Conservation (phyloP, 2,888 invertebrate species). For the Dryadula phaetusa region DNA sequence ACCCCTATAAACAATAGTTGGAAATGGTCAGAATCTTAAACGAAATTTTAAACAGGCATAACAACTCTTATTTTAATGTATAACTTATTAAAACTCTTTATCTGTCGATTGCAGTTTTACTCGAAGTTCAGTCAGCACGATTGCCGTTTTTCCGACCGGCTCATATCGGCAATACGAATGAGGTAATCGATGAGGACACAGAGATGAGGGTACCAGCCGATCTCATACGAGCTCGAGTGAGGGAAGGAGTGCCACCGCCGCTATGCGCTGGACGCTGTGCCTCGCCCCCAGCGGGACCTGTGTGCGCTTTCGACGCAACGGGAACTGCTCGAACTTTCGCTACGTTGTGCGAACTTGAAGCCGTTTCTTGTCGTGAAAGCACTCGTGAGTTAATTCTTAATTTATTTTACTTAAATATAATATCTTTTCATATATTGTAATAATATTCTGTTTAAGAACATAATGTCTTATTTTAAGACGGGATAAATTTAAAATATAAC, state of each 20-base stretch:
- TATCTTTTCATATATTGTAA: neutral
- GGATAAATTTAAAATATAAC: too few relatives aligned
- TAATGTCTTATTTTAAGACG: too few relatives aligned
- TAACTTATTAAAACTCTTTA: neutral
- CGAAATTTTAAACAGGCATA: neutral
- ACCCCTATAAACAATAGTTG: too few relatives aligned
- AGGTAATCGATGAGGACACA: conserved; percentile 51
- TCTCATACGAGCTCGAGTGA: conserved; percentile 60
- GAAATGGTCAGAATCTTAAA: neutral
- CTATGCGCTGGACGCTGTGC: conserved; percentile 72
- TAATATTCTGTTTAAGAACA: too few relatives aligned
- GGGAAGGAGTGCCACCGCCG: conserved; percentile 75
- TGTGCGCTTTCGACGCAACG: conserved; percentile 84
- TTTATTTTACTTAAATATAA: neutral
- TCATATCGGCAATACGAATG: conserved; percentile 60
- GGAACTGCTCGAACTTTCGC: conserved; percentile 83
- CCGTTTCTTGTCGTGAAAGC: conserved; percentile 83
- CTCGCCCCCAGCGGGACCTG: conserved; percentile 78
- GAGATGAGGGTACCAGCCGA: conserved; percentile 57
- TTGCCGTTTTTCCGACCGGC: conserved; percentile 65
- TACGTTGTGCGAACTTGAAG: conserved; percentile 83
- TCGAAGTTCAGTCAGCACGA: conserved; percentile 63
- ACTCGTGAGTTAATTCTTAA: conserved; percentile 73
- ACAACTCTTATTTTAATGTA: neutral
- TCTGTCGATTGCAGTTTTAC: conserved; percentile 61